Evolutionary conservation across 2,797 vertebrate species (phyloP).

Genomic region (Eulemur rubriventer): DNA sequence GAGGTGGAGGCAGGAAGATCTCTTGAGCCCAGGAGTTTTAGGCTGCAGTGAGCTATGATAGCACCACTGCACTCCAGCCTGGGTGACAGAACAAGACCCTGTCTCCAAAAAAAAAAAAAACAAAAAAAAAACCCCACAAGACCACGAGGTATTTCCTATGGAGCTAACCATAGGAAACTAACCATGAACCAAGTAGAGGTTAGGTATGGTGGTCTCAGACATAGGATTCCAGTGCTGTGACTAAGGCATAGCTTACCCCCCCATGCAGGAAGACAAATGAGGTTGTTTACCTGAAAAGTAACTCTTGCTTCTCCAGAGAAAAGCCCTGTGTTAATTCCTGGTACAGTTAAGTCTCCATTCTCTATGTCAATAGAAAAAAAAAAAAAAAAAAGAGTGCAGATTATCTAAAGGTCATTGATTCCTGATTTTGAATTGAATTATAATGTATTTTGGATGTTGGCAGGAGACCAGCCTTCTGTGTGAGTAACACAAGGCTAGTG

Average conservation of each 20-base stretch:
- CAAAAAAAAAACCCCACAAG: too few relatives aligned
- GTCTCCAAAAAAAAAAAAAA: too few relatives aligned
- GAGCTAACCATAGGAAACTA: not conserved
- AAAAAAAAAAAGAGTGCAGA: not conserved
- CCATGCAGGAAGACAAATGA: not conserved
- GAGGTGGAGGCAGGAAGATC: not conserved
- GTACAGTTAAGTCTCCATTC: not conserved
- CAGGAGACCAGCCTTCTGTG: not conserved
- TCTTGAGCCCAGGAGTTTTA: not conserved
- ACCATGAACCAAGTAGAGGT: not conserved
- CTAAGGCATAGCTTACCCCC: not conserved
- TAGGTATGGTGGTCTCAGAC: not conserved
- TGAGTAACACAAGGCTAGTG: not conserved
- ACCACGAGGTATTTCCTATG: not conserved
- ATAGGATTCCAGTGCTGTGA: not conserved
- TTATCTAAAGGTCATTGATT: conserved; percentile 54
- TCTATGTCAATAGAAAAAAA: not conserved
- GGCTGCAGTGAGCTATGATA: not conserved
- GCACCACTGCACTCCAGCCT: not conserved
- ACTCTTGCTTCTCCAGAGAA: conserved; percentile 25
- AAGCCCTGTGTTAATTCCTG: not conserved
- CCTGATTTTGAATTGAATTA: conserved; percentile 57
- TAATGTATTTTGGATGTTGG: conserved; percentile 44
- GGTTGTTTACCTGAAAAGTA: conserved; percentile 21
- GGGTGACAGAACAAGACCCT: too few relatives aligned